phyloP scores from a whole-genome alignment of 2,888 invertebrate genomes.

The Acrocyrtus sp. region DNA sequence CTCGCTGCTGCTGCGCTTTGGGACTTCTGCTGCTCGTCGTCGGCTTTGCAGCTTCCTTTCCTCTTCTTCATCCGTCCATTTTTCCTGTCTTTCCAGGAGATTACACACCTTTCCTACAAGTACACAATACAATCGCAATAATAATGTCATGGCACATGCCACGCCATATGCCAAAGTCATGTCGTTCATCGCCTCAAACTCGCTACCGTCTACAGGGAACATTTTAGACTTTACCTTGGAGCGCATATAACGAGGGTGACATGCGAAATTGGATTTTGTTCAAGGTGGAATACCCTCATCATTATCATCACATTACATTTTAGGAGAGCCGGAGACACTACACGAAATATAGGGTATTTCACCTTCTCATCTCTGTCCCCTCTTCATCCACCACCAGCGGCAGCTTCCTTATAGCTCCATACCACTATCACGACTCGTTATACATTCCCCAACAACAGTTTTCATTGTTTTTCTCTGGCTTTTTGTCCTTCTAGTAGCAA shows the following conservation, averaged over 20 bases:
- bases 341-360: too few species aligned
- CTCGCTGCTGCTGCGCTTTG: not conserved
- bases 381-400: too few species aligned
- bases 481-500: constrained; percentile 12
- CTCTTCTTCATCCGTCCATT: constrained; percentile 1
- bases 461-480: constrained; percentile 25
- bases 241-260: constrained; percentile 51
- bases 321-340: too few species aligned
- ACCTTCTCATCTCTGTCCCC: too few species aligned
- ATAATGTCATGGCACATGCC: constrained; percentile 32
- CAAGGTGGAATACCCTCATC: constrained; percentile 37
- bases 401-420: too few species aligned
- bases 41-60: constrained; percentile 21
- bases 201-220: constrained; percentile 30
- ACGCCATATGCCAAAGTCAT: constrained; percentile 41
- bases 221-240: constrained; percentile 40
- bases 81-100: constrained; percentile 4
- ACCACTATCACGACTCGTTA: too few species aligned
- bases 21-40: too few species aligned
- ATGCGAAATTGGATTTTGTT: constrained; percentile 50
- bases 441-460: too few species aligned
- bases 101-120: too few species aligned
- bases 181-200: constrained; percentile 44
- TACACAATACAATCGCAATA: constrained; percentile 33
- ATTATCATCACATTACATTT: constrained; percentile 14